Base-by-base conservation (phyloP, 2,113 vertebrate genomes). In the Blennius ocellaris region DNA sequence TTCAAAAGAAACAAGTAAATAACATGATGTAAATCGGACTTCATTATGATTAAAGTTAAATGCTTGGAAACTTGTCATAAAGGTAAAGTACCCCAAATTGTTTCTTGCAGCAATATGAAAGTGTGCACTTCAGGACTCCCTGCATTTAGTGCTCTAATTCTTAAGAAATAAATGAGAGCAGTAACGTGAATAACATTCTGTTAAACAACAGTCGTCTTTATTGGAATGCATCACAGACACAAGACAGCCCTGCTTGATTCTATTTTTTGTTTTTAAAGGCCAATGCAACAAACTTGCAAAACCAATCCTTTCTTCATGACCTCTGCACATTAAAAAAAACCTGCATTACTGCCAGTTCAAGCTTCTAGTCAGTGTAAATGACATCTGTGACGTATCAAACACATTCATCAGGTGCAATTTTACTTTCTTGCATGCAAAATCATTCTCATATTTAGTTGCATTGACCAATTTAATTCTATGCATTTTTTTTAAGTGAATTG, bases 181-280 rank as follows among this genome's bases (percentile, higher is more conserved):
- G 9, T 8, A 21, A 48, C 43, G 47, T 6, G 2, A 48, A 52
- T 12, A 38, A 8, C 48, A 56, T 36, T 76, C 45, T 78, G 70
- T 80, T 82, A 30, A 69, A 71, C 56, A 81, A 79, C 65, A 76
- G 40, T 69, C 81, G 21, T 73, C 82, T 92, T 94, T 92, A 93
- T 92, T 93, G 92, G 92, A 93, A 94, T 94, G 92, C 84, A 93
- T 93, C 78, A 90, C 88, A 91, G 83, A 89, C 87, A 92, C 85
- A 86, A 82, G 69, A 77, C 73, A 91, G 78, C 82, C 77, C 80
- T 87, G 83, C 75, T 75, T 70, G 73, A 71, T 68, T 84, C 83
- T 86, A 85, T 36, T 76, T 75, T 58, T 30, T 30, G 38, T 76
- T 75, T 58, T 30, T 30, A 63, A 51, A 81, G 51, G 57, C 58